phyloP scores from a whole-genome alignment of 2,113 vertebrate species.

The Serinus canaria region DNA sequence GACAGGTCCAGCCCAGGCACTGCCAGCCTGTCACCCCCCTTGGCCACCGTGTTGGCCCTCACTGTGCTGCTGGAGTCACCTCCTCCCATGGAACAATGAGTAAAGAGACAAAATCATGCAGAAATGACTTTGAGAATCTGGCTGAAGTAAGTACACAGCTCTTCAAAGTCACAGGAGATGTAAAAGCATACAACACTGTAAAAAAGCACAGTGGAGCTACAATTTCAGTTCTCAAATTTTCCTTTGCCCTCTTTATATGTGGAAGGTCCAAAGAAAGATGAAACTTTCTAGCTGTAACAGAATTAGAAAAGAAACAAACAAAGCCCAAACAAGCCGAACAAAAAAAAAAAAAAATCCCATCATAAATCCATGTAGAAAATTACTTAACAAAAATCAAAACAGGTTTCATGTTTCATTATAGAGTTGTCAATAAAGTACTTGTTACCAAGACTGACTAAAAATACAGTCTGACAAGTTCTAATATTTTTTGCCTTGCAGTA shows the following conservation, averaged over 20 bases:
- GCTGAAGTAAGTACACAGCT: not conserved
- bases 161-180: not conserved
- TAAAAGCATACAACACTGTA: not conserved
- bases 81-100: accelerated
- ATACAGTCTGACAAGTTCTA: not conserved
- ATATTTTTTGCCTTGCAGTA: not conserved
- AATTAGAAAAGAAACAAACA: not conserved
- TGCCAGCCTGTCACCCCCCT: not conserved
- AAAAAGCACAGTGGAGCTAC: not conserved
- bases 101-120: not conserved
- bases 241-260: not conserved
- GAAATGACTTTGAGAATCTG: not conserved
- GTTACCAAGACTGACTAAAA: not conserved
- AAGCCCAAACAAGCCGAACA: not conserved
- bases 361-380: not conserved
- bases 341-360: accelerated
- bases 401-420: not conserved
- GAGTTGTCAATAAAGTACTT: not conserved
- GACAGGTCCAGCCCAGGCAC: not conserved
- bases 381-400: not conserved
- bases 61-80: accelerated
- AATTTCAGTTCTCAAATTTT: not conserved
- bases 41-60: accelerated
- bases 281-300: not conserved
- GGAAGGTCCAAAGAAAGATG: not conserved